A percentile compares a stretch with the other conserved stretches of the same genome.
phyloP scores from a whole-genome alignment of 2,797 vertebrate genomes.

The Enteromius fasciolatus region DNA sequence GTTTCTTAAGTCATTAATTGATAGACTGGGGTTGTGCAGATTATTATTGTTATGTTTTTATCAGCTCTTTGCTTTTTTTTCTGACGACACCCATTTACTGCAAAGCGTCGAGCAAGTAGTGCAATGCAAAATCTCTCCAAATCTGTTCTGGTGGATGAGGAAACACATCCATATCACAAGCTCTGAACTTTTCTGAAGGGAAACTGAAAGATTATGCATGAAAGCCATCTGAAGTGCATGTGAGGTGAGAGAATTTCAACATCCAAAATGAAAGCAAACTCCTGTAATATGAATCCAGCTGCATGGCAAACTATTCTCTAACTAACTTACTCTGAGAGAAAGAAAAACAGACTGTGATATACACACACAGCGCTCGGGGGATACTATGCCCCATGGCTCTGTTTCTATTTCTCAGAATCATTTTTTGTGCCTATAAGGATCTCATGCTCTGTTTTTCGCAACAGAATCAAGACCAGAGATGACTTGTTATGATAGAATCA shows the following conservation, averaged over 20 bases:
- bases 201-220: not conserved
- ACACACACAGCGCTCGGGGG: not conserved
- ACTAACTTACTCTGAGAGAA: conserved; percentile 8
- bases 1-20: not conserved
- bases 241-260: not conserved
- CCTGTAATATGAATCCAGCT: conserved; percentile 1
- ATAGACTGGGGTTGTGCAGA: not conserved
- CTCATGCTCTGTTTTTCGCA: conserved; percentile 8
- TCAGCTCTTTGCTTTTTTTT: not conserved
- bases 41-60: too few species aligned
- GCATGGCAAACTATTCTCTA: not conserved
- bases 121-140: not conserved
- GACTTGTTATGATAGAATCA: conserved; percentile 29
- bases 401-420: conserved; percentile 27
- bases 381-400: conserved; percentile 31
- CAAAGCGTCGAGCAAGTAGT: not conserved
- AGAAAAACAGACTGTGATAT: conserved; percentile 6
- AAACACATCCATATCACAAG: not conserved
- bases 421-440: conserved; percentile 20
- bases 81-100: not conserved
- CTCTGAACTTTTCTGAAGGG: not conserved
- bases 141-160: not conserved
- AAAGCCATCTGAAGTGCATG: not conserved
- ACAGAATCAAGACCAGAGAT: conserved; percentile 18
- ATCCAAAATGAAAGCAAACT: conserved; percentile 2